Conservation (phyloP, 2,113 vertebrate species). For the Alligator mississippiensis region DNA sequence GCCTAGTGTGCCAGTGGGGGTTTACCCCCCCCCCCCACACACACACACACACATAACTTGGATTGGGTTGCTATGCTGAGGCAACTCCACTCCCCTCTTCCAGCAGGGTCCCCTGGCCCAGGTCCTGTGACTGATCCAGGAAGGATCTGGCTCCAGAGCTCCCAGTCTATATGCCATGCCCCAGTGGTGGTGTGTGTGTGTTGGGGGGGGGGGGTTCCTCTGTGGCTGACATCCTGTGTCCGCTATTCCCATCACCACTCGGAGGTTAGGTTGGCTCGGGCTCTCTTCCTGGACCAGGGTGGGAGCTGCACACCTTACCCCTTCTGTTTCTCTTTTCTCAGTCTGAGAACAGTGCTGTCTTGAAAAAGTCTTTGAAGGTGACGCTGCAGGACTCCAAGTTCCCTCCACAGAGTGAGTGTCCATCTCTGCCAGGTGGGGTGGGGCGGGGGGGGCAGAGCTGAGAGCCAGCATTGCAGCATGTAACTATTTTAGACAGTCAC, state of each 20-base stretch:
- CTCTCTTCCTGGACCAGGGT: not conserved
- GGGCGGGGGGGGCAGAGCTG: not conserved
- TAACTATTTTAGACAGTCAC: not conserved
- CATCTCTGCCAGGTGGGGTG: not conserved
- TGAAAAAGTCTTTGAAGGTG: constrained; percentile 52
- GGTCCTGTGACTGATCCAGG: not conserved
- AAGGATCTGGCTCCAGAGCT: no score
- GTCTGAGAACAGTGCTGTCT: not conserved
- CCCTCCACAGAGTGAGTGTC: not conserved
- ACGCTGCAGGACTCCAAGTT: constrained; percentile 3
- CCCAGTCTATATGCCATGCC: no score
- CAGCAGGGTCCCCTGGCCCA: not conserved
- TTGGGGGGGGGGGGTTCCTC: not conserved
- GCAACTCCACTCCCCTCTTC: not conserved
- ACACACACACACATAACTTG: no score
- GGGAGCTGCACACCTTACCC: not conserved
- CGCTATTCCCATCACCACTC: not conserved
- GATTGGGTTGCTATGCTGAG: no score
- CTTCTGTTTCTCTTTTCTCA: not conserved
- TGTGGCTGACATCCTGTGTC: not conserved
- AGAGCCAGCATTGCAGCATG: no score
- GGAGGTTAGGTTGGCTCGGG: not conserved
- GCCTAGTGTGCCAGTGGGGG: no score
- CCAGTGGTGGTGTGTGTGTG: no score
- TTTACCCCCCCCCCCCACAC: no score